phyloP scores from a whole-genome alignment of 2,797 vertebrate genomes.

The Alosa sapidissima region DNA sequence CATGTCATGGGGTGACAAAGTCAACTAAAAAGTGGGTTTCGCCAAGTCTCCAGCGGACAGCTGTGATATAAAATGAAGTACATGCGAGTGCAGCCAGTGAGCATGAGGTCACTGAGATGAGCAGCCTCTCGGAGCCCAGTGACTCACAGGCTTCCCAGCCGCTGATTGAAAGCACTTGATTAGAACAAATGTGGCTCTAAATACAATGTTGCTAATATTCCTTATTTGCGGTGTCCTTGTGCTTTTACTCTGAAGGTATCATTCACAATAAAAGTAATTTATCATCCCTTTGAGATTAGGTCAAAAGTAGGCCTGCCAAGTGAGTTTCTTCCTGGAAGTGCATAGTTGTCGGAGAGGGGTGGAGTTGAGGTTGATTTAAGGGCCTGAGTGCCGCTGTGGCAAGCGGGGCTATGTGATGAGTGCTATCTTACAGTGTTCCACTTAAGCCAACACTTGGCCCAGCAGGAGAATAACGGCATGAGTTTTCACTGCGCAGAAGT shows the following conservation, averaged over 20 bases:
- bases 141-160: neutral
- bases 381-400: neutral
- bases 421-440: slow-evolving; percentile 19
- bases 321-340: neutral
- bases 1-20: slow-evolving; percentile 4
- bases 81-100: neutral
- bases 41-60: neutral
- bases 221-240: neutral
- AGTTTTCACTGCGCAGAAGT: neutral
- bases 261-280: neutral
- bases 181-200: neutral
- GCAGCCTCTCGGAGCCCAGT: neutral
- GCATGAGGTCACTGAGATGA: neutral
- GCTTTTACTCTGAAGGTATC: neutral
- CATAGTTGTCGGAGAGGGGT: neutral
- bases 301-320: neutral
- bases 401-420: slow-evolving; percentile 20
- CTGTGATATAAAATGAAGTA: neutral
- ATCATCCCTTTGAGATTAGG: neutral
- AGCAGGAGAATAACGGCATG: neutral
- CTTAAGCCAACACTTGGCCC: neutral
- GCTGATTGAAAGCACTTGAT: slow-evolving; percentile 5
- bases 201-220: neutral
- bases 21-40: neutral
- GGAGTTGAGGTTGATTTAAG: neutral